A percentile compares a stretch with the other conserved stretches of the same genome.
phyloP scores from a whole-genome alignment of 1,140 invertebrate genomes.

The Paraescarpia echinospica region DNA sequence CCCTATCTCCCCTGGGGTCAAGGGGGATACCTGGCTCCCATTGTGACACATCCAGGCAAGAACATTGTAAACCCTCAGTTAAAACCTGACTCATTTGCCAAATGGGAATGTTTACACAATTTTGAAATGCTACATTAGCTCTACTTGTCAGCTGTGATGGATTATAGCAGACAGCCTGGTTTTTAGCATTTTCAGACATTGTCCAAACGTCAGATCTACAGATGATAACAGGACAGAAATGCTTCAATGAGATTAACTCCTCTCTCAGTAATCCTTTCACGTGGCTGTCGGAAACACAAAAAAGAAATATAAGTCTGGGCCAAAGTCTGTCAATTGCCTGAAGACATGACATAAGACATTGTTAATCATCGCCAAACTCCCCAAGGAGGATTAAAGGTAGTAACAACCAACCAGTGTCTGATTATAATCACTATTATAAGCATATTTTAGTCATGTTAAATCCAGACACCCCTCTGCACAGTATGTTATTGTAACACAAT shows the following conservation, averaged over 20 bases:
- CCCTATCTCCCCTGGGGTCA: background rate
- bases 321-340: background rate
- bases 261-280: background rate
- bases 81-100: background rate
- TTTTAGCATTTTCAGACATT: background rate
- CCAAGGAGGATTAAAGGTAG: background rate
- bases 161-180: background rate
- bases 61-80: background rate
- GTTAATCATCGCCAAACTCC: background rate
- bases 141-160: background rate
- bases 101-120: background rate
- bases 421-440: background rate
- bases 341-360: background rate
- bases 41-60: background rate
- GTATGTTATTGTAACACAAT: background rate
- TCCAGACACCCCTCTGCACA: background rate
- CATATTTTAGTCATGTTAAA: background rate
- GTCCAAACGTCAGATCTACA: background rate
- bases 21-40: background rate
- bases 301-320: background rate
- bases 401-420: background rate
- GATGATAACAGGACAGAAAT: background rate
- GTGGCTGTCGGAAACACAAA: background rate
- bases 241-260: background rate
- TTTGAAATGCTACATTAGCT: background rate